These are phyloP conservation scores for Tetheella fluctuosa DNA, from an alignment of 2,888 invertebrate species.

Conservation along the genomic window DNA sequence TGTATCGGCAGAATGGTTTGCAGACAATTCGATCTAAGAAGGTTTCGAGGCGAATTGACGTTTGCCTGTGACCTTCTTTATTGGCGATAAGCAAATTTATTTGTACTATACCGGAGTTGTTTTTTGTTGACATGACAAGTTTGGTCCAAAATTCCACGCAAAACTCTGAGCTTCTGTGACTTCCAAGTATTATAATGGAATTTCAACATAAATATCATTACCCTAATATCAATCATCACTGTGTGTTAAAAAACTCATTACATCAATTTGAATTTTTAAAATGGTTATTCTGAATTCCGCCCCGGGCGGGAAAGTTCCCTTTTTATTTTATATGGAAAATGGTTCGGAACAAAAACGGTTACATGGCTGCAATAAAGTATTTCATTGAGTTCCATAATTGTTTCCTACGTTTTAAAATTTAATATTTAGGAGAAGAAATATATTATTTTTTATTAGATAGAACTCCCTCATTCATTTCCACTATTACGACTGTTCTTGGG, in stretches of 20 bases:
- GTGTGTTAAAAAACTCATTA: background rate
- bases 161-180: background rate
- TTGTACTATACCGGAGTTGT: slow-evolving; percentile 30
- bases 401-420: background rate
- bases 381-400: background rate
- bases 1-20: slow-evolving; percentile 26
- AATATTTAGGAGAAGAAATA: background rate
- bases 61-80: slow-evolving; percentile 66
- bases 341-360: background rate
- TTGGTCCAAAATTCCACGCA: background rate
- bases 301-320: background rate
- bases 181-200: background rate
- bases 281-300: background rate
- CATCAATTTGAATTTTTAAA: slow-evolving; percentile 6
- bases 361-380: background rate
- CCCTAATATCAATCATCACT: background rate
- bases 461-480: no score
- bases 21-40: slow-evolving; percentile 64
- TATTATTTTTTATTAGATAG: no score
- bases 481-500: no score
- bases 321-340: background rate
- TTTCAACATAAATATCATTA: background rate
- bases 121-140: slow-evolving; percentile 39
- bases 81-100: slow-evolving; percentile 54
- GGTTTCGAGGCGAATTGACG: slow-evolving; percentile 56